Percentiles rank a stretch among this genome's conserved stretches.
These are phyloP conservation scores for Stichopus horrens DNA, from an alignment of 53 echinoderm and acorn worm species.

Conservation along the genomic window DNA sequence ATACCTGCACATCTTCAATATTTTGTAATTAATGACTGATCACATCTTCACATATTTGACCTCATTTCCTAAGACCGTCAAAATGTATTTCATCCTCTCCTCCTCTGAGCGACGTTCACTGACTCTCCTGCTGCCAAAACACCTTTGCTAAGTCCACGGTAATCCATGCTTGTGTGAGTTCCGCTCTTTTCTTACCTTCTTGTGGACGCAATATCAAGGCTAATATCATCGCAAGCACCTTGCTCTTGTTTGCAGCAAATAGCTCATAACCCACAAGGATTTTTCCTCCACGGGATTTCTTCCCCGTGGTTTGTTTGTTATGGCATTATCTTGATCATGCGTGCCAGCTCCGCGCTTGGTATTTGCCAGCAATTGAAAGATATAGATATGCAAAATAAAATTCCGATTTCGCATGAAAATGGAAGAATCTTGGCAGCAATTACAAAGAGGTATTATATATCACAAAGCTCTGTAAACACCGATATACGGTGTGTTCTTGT, in stretches of 20 bases:
- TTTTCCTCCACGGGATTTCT: constrained; percentile 13
- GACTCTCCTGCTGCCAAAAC: constrained; percentile 25
- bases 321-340: constrained; percentile 35
- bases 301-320: constrained; percentile 12
- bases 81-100: constrained; percentile 14
- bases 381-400: too few species aligned
- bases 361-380: too few species aligned
- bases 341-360: too few species aligned
- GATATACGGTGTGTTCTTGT: too few species aligned
- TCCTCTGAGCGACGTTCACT: background rate
- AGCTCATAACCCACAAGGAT: constrained; percentile 20
- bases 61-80: constrained; percentile 16
- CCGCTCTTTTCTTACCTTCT: background rate
- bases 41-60: constrained; percentile 44
- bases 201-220: background rate
- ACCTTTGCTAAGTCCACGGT: constrained; percentile 4
- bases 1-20: constrained; percentile 31
- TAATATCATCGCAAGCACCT: constrained; percentile 25
- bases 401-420: too few species aligned
- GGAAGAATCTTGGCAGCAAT: too few species aligned
- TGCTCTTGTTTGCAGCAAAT: constrained; percentile 18
- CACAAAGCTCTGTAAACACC: too few species aligned
- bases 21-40: constrained; percentile 42
- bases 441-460: too few species aligned
- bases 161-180: constrained; percentile 4